Conservation (phyloP, 2,113 vertebrate genomes). For the Campylorhamphus procurvoides region DNA sequence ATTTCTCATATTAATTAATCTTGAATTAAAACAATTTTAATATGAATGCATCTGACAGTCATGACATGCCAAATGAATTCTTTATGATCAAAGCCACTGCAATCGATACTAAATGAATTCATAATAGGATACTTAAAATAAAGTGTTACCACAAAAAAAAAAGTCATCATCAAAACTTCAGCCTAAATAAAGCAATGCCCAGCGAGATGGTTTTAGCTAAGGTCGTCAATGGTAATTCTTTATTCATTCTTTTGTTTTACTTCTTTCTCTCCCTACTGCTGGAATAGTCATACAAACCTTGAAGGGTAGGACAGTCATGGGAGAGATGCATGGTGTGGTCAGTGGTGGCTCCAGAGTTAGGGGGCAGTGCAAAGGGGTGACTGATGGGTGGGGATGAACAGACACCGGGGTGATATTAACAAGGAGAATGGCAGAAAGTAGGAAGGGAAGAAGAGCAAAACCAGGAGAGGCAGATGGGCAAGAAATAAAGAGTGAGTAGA, state of each 20-base stretch:
- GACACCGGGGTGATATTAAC: fast-evolving
- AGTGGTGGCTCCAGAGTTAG: not conserved
- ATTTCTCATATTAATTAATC: constrained; percentile 72
- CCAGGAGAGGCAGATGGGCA: not conserved
- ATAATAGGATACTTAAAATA: constrained; percentile 80
- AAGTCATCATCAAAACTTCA: constrained; percentile 45
- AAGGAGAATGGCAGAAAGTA: not conserved
- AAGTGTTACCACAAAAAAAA: constrained; percentile 71
- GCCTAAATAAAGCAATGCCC: constrained; percentile 61
- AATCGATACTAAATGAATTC: constrained; percentile 81
- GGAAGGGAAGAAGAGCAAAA: not conserved
- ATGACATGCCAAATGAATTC: constrained; percentile 77
- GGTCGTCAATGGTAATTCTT: constrained; percentile 29
- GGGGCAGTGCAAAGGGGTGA: not conserved
- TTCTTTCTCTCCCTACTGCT: not conserved
- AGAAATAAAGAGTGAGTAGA: not conserved
- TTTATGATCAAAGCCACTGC: constrained; percentile 76
- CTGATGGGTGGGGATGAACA: not conserved
- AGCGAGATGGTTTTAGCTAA: constrained; percentile 35
- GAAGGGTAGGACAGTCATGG: not conserved
- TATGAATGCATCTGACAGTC: constrained; percentile 67
- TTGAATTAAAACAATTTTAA: constrained; percentile 70
- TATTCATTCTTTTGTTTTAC: constrained; percentile 35
- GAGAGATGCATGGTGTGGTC: fast-evolving
- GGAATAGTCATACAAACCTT: not conserved